phyloP scores from a whole-genome alignment of 2,797 vertebrate genomes.

The Arctocebus calabarensis region DNA sequence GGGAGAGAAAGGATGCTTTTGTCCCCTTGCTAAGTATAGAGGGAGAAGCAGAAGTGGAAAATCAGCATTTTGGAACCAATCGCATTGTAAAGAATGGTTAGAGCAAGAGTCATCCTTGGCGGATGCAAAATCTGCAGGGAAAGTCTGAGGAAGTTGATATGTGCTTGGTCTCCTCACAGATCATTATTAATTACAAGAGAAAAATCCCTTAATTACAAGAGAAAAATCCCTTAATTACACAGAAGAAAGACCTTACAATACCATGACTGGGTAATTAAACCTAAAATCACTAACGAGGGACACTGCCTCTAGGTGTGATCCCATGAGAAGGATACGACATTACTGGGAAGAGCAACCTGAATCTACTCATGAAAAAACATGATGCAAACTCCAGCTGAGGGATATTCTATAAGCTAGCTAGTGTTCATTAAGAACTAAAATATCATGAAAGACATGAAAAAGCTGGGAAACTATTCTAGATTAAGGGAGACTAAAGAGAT shows the following conservation, averaged over 20 bases:
- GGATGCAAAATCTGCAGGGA: not conserved
- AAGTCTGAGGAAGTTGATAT: not conserved
- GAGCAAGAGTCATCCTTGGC: not conserved
- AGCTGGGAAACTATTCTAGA: not conserved
- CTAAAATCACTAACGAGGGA: not conserved
- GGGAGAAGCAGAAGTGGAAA: not conserved
- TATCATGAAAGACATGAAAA: not conserved
- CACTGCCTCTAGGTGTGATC: not conserved
- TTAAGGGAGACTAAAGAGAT: conserved; percentile 5
- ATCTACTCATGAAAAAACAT: conserved; percentile 11
- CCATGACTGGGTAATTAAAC: not conserved
- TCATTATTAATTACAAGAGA: not conserved
- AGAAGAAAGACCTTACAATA: not conserved
- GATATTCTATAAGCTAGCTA: not conserved
- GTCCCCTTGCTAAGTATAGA: not conserved
- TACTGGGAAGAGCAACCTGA: not conserved
- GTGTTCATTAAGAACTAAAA: conserved; percentile 22
- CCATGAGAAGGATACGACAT: not conserved
- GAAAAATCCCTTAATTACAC: not conserved
- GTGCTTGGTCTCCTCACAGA: not conserved
- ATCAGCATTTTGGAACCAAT: not conserved
- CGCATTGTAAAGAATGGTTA: not conserved
- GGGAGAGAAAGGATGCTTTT: not conserved
- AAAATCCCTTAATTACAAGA: not conserved
- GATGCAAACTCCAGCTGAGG: not conserved